Evolutionary conservation across 2,113 vertebrate species (phyloP).

Genomic region (Damaliscus lunatus): DNA sequence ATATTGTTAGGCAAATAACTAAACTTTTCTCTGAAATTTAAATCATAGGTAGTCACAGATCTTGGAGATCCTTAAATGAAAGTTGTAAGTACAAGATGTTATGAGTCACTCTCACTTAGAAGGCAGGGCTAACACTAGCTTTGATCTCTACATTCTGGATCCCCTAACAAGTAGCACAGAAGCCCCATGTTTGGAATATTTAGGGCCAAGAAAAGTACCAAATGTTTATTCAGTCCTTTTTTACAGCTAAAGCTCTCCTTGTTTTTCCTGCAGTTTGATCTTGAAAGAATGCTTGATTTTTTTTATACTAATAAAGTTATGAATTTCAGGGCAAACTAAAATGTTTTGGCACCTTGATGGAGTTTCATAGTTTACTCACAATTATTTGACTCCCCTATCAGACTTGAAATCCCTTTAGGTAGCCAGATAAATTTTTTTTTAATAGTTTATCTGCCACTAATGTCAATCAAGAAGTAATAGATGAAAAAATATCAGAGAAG

Average conservation of each 20-base stretch:
- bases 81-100: neutral
- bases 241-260: neutral
- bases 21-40: neutral
- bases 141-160: neutral
- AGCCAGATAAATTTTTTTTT: neutral
- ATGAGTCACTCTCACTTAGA: neutral
- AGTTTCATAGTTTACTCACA: neutral
- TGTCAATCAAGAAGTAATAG: neutral
- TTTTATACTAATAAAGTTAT: neutral
- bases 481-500: neutral
- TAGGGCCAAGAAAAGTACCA: neutral
- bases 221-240: neutral
- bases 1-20: neutral
- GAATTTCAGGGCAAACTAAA: conserved; percentile 21
- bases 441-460: neutral
- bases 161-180: neutral
- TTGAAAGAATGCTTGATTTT: neutral
- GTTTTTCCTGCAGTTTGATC: neutral
- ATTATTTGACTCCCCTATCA: neutral
- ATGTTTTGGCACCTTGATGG: neutral
- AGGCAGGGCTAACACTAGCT: neutral
- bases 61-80: neutral
- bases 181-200: neutral
- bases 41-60: neutral
- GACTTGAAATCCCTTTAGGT: neutral